Evolutionary conservation across 2,888 invertebrate genomes (phyloP).

Genomic region (Leptinotarsa haldemani): DNA sequence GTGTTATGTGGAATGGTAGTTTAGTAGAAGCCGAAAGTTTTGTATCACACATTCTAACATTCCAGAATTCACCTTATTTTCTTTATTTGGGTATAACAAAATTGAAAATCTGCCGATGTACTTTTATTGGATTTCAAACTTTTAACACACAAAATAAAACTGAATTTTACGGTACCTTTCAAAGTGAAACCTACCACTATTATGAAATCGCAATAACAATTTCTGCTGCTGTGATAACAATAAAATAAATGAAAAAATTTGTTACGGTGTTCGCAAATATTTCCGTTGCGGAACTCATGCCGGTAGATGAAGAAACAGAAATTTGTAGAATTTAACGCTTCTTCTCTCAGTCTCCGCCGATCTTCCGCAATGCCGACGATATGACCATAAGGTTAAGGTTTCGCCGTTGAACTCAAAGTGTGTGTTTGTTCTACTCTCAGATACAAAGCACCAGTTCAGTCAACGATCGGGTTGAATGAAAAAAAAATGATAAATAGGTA

Average conservation of each 20-base stretch:
- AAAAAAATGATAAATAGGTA: too few relatives aligned
- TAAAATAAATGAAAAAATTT: slow-evolving; percentile 40
- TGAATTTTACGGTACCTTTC: not conserved
- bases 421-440: not conserved
- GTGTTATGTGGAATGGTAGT: too few relatives aligned
- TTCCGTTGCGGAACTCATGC: slow-evolving; percentile 33
- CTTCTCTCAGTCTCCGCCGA: slow-evolving; percentile 26
- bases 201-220: slow-evolving; percentile 16
- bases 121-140: not conserved
- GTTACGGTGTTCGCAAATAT: slow-evolving; percentile 33
- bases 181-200: not conserved
- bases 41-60: too few relatives aligned
- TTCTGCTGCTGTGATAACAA: slow-evolving; percentile 17
- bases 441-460: not conserved
- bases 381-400: not conserved
- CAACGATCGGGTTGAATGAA: too few relatives aligned
- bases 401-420: slow-evolving; percentile 13
- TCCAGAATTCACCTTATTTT: too few relatives aligned
- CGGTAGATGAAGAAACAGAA: slow-evolving; percentile 33
- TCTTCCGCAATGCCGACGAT: slow-evolving; percentile 30
- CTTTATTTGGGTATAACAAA: too few relatives aligned
- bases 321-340: slow-evolving; percentile 39
- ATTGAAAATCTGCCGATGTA: not conserved
- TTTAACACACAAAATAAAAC: not conserved
- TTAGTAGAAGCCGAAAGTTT: too few relatives aligned